Evolutionary conservation across 2,888 invertebrate species (phyloP).

Genomic region (Phorcus lineatus): DNA sequence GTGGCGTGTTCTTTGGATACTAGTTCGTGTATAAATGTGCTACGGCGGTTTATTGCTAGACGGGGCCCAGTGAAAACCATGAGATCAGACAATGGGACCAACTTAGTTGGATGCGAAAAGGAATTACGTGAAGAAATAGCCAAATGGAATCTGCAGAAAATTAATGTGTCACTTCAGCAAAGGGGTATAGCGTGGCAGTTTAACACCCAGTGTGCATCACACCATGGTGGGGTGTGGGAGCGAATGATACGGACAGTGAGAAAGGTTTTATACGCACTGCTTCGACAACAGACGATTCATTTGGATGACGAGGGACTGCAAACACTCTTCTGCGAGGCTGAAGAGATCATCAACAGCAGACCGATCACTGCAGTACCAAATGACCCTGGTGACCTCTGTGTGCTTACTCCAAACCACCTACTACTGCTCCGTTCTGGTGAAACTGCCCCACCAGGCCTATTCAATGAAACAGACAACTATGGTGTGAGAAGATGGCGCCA

Average conservation of each 20-base stretch:
- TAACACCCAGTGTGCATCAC: not conserved
- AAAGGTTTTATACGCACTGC: not conserved
- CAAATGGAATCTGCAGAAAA: not conserved
- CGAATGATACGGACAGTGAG: not conserved
- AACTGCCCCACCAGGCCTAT: too few species aligned
- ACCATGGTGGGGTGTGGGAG: slow-evolving; percentile 9
- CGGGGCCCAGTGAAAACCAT: not conserved
- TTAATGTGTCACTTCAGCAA: not conserved
- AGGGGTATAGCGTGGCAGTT: not conserved
- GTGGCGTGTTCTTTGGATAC: not conserved
- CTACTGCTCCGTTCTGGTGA: too few species aligned
- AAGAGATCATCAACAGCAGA: too few species aligned
- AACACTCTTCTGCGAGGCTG: too few species aligned
- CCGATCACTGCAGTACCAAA: too few species aligned
- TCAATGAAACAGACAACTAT: too few species aligned
- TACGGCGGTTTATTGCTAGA: not conserved
- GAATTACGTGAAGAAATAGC: not conserved
- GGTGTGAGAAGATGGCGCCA: too few species aligned
- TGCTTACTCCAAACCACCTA: too few species aligned
- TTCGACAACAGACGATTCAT: too few species aligned
- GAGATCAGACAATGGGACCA: slow-evolving; percentile 6
- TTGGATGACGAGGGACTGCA: too few species aligned
- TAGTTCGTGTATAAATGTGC: not conserved
- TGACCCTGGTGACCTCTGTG: too few species aligned
- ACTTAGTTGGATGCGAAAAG: not conserved